Conservation (phyloP, 2,113 vertebrate species). For the Ammospiza nelsoni region DNA sequence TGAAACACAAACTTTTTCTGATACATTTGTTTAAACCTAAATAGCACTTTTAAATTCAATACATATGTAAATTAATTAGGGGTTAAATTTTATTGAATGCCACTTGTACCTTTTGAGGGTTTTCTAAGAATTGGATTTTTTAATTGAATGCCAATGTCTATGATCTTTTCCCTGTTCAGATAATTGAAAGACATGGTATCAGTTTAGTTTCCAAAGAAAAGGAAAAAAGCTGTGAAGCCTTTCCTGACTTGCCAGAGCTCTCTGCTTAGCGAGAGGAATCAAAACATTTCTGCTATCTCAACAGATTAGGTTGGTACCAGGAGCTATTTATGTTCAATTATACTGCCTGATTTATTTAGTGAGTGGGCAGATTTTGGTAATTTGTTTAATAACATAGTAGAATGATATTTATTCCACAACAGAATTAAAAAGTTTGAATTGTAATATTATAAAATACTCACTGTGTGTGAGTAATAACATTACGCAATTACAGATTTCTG, state of each 20-base stretch:
- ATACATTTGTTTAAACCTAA: background rate
- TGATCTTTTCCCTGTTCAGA: background rate
- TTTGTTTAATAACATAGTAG: slow-evolving; percentile 26
- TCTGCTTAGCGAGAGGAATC: background rate
- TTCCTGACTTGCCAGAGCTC: background rate
- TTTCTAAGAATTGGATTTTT: background rate
- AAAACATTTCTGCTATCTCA: background rate
- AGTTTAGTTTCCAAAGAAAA: background rate
- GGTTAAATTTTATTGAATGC: background rate
- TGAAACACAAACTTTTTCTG: rapidly evolving
- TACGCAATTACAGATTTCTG: background rate
- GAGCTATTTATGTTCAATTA: slow-evolving; percentile 29
- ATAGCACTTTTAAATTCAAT: background rate
- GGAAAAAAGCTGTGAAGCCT: background rate
- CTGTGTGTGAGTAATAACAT: background rate
- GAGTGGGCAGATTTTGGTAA: slow-evolving; percentile 2
- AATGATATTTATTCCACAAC: background rate
- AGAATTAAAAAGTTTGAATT: slow-evolving; percentile 37
- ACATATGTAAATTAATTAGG: background rate
- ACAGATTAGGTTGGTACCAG: background rate
- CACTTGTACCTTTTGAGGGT: background rate
- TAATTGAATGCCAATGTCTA: background rate
- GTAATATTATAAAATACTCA: background rate
- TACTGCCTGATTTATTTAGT: background rate
- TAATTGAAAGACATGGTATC: background rate